These are phyloP conservation scores for Ophion ventricosus DNA, from an alignment of 2,888 invertebrate species.

Conservation along the genomic window DNA sequence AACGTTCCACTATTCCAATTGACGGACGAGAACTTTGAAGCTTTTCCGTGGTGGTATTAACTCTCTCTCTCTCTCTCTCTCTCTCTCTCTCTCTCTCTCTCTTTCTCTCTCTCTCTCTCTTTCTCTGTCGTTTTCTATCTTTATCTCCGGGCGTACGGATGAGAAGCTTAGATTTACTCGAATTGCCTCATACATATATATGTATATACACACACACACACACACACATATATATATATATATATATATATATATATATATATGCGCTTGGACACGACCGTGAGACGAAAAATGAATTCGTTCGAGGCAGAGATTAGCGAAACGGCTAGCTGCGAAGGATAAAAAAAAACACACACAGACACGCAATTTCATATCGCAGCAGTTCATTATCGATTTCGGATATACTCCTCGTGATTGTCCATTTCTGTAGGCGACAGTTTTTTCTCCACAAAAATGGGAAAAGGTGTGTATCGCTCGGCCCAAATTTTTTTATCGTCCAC, in stretches of 20 bases:
- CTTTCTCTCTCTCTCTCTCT: conserved; percentile 12
- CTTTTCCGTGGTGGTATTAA: conserved; percentile 20
- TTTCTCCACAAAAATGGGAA: not conserved
- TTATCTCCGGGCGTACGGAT: conserved; percentile 11
- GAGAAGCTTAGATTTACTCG: conserved; percentile 31
- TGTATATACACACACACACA: not conserved
- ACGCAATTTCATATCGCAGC: conserved; percentile 9
- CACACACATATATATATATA: not conserved
- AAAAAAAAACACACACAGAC: conserved; percentile 9
- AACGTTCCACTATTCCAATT: conserved; percentile 62
- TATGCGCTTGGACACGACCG: conserved; percentile 20
- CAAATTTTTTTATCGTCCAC: not conserved
- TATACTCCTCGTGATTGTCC: conserved; percentile 27
- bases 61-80: not conserved
- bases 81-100: conserved; percentile 5
- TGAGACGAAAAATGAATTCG: conserved; percentile 20
- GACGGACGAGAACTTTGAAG: conserved; percentile 39
- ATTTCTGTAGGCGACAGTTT: not conserved
- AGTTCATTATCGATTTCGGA: conserved; percentile 53
- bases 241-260: not conserved
- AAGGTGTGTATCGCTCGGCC: not conserved
- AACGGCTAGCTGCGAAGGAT: conserved; percentile 5
- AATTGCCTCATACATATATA: conserved; percentile 1
- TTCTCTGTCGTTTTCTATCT: conserved; percentile 1
- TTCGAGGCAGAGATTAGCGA: conserved; percentile 55